Conservation (phyloP, 2,113 vertebrate species). For the Mixornis gularis region DNA sequence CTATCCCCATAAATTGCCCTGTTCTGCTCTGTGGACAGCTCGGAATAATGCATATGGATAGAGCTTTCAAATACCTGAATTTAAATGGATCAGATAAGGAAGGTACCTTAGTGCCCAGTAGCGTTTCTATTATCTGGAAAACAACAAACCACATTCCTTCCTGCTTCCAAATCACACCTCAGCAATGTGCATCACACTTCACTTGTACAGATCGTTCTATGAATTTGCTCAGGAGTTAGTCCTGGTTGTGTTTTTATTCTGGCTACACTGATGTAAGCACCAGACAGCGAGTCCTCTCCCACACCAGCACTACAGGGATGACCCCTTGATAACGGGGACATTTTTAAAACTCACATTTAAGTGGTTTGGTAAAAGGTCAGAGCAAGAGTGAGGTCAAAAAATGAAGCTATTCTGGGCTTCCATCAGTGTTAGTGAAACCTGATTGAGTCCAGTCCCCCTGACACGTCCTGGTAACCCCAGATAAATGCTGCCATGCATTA, state of each 20-base stretch:
- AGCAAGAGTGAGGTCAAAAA: neutral
- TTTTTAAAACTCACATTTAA: neutral
- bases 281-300: neutral
- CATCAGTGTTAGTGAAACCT: conserved; percentile 15
- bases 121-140: conserved; percentile 44
- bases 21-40: conserved; percentile 40
- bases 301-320: neutral
- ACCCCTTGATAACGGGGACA: neutral
- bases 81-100: conserved; percentile 49
- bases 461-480: neutral
- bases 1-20: conserved; percentile 12
- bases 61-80: conserved; percentile 42
- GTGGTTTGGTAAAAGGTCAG: neutral
- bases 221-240: conserved; percentile 15
- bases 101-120: conserved; percentile 43
- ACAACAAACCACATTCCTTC: conserved; percentile 57
- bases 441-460: conserved; percentile 1
- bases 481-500: conserved; percentile 61
- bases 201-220: neutral
- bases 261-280: conserved; percentile 45
- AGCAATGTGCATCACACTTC: neutral
- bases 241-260: neutral
- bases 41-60: neutral
- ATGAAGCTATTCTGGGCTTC: neutral
- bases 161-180: conserved; percentile 30